These are phyloP conservation scores for Monodelphis domestica DNA, from an alignment of 2,797 vertebrate genomes.

Conservation along the genomic window DNA sequence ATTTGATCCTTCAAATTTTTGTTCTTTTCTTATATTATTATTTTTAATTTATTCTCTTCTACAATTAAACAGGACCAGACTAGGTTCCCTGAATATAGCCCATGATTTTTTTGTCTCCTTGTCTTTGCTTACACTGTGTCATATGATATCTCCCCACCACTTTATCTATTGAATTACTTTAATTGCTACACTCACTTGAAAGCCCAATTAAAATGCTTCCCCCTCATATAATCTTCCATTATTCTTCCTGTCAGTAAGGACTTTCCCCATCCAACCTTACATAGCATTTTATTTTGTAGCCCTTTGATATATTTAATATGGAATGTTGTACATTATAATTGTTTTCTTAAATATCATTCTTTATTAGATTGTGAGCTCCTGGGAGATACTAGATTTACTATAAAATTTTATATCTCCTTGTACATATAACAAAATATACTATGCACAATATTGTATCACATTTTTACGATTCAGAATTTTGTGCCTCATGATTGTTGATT, in stretches of 20 bases:
- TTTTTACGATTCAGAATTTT: neutral
- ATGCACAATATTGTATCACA: neutral
- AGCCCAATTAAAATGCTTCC: neutral
- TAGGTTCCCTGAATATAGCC: neutral
- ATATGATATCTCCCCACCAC: neutral
- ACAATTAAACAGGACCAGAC: neutral
- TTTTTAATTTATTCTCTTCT: neutral
- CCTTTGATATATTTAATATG: neutral
- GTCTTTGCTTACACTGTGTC: neutral
- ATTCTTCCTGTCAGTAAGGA: neutral
- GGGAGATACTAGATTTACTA: neutral
- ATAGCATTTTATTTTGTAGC: neutral
- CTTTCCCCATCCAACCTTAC: neutral
- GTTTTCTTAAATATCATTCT: neutral
- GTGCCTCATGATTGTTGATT: neutral
- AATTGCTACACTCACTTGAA: neutral
- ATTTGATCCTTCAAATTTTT: neutral
- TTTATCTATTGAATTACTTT: neutral
- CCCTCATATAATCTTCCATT: neutral
- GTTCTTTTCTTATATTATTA: neutral
- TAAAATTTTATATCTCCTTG: neutral
- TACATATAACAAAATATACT: neutral
- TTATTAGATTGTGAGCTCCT: neutral
- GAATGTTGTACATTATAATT: neutral
- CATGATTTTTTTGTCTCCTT: neutral